A percentile compares a stretch with the other conserved stretches of the same genome.
Conservation (phyloP, 2,888 invertebrate genomes). For the Leistus spinibarbis region DNA sequence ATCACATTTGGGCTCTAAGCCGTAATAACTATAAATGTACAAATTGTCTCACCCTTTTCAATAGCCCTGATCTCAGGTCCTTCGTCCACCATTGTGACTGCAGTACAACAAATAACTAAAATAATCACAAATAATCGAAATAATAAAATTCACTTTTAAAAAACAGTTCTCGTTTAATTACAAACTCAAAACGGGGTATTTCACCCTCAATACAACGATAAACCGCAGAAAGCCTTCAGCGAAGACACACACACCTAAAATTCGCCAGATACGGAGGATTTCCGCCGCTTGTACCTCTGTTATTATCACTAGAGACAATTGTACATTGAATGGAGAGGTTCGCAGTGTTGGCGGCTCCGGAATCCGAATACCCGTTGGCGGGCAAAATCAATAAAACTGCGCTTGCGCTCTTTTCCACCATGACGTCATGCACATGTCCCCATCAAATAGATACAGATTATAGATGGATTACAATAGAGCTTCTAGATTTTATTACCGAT, state of each 20-base stretch:
- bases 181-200: not conserved
- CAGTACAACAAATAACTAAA: not conserved
- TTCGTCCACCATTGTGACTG: slow-evolving; percentile 61
- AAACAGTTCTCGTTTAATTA: not conserved
- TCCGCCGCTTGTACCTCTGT: not conserved
- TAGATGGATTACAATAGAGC: not conserved
- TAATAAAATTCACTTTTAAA: not conserved
- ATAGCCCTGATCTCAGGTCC: slow-evolving; percentile 66
- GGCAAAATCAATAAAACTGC: not conserved
- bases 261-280: not conserved
- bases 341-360: not conserved
- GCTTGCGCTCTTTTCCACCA: not conserved
- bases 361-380: slow-evolving; percentile 2
- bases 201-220: not conserved
- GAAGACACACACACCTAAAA: not conserved
- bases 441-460: not conserved
- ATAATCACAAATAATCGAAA: not conserved
- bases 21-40: not conserved
- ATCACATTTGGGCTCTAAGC: too few relatives aligned
- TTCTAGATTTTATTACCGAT: not conserved
- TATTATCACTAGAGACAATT: not conserved
- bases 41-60: slow-evolving; percentile 56
- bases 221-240: not conserved
- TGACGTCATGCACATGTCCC: slow-evolving; percentile 1
- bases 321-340: not conserved